Conservation (phyloP, 2,113 vertebrate genomes). For the Pachyramphus minor region DNA sequence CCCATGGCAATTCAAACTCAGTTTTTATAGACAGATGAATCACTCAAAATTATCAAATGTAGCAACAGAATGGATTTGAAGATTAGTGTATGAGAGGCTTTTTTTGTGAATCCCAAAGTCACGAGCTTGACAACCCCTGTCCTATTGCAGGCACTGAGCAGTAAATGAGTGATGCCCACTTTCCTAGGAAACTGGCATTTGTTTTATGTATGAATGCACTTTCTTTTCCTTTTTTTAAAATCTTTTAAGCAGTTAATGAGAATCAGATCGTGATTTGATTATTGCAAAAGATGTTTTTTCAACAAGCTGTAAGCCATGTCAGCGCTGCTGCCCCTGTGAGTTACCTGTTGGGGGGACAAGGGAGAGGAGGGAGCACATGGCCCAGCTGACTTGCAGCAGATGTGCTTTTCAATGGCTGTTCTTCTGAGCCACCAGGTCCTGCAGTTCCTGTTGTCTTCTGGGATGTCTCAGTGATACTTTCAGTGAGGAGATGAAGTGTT, state of each 20-base stretch:
- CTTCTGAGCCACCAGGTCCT: neutral
- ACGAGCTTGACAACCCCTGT: neutral
- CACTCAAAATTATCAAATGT: neutral
- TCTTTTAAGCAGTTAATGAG: neutral
- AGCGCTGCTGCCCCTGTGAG: rapidly evolving
- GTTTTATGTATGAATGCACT: neutral
- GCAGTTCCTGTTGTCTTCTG: neutral
- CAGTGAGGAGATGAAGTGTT: neutral
- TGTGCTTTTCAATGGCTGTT: neutral
- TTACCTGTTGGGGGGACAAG: too few relatives aligned
- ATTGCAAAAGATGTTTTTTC: neutral
- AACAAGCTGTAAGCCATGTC: neutral
- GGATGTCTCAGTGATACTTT: neutral
- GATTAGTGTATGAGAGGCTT: neutral
- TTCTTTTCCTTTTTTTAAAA: neutral
- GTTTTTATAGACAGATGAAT: neutral
- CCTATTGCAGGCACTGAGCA: neutral
- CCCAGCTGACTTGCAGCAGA: neutral
- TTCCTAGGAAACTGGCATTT: neutral
- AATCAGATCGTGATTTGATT: neutral
- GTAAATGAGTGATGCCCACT: neutral
- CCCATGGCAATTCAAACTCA: neutral
- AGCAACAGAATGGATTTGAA: neutral
- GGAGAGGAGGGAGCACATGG: neutral
- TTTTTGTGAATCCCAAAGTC: neutral